Conservation (phyloP, 2,888 invertebrate species). For the Abrostola triplasia region DNA sequence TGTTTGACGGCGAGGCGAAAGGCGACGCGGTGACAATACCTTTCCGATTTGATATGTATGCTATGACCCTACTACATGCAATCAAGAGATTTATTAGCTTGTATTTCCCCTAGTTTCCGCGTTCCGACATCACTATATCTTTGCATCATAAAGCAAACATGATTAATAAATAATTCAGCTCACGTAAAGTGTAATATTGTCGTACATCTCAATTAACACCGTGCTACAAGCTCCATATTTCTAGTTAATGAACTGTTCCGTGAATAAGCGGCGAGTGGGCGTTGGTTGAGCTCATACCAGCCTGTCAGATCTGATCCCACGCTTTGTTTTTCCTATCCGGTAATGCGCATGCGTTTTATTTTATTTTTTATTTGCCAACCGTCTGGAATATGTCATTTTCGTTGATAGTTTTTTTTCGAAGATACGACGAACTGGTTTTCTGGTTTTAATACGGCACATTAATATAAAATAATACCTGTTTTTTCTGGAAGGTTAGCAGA, state of each 20-base stretch:
- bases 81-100: too few relatives aligned
- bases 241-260: conserved; percentile 30
- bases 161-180: conserved; percentile 16
- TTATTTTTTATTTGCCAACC: conserved; percentile 11
- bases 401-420: conserved; percentile 24
- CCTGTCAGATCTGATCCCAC: conserved; percentile 4
- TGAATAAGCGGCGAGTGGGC: conserved; percentile 5
- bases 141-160: background rate
- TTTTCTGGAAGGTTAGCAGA: too few relatives aligned
- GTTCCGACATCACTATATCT: background rate
- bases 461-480: too few relatives aligned
- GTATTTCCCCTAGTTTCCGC: too few relatives aligned
- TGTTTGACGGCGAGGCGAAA: too few relatives aligned
- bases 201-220: conserved; percentile 35
- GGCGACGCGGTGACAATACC: too few relatives aligned
- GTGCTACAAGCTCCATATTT: conserved; percentile 4
- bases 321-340: conserved; percentile 5
- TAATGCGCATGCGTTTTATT: conserved; percentile 7
- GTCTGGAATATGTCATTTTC: conserved; percentile 21
- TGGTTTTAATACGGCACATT: too few relatives aligned
- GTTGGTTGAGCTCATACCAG: background rate
- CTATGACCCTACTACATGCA: too few relatives aligned
- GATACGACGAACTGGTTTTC: background rate
- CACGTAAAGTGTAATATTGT: conserved; percentile 24
- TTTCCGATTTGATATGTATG: too few relatives aligned